phyloP scores from a whole-genome alignment of 2,888 invertebrate species.

The Leistus spinibarbis region DNA sequence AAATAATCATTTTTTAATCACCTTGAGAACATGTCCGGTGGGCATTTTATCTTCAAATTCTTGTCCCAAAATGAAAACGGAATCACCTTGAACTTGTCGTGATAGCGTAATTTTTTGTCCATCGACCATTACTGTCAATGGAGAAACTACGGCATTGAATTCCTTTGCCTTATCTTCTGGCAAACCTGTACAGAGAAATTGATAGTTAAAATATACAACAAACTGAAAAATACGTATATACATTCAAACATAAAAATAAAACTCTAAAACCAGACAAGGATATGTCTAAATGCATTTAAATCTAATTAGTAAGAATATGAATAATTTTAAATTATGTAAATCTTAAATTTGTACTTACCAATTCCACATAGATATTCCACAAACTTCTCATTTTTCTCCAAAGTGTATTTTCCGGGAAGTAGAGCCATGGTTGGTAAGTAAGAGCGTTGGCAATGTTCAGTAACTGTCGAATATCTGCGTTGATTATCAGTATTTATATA shows the following conservation, averaged over 20 bases:
- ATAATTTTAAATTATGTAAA: not conserved
- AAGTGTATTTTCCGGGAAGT: constrained; percentile 44
- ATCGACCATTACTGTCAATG: constrained; percentile 24
- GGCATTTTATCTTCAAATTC: constrained; percentile 38
- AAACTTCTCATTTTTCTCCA: constrained; percentile 45
- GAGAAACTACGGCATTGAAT: constrained; percentile 13
- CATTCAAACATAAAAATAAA: too few species aligned
- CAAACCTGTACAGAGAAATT: constrained; percentile 18
- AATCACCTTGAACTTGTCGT: constrained; percentile 31
- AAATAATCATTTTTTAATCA: not conserved
- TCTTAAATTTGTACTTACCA: constrained; percentile 42
- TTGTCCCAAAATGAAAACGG: constrained; percentile 25
- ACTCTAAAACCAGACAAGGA: too few species aligned
- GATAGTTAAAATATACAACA: too few species aligned
- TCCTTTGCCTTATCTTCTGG: constrained; percentile 30
- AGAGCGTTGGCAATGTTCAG: not conserved
- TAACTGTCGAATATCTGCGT: not conserved
- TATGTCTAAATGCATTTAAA: too few species aligned
- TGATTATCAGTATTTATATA: not conserved
- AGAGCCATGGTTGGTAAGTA: constrained; percentile 9
- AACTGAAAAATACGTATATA: too few species aligned
- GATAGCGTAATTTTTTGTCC: constrained; percentile 26
- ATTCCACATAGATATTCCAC: constrained; percentile 45
- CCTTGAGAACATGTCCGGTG: constrained; percentile 30
- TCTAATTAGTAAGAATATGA: too few species aligned